Evolutionary conservation across 2,797 vertebrate species (phyloP), one percentile per base, ranked within the genome.

Genomic region (Macrochelys suwanniensis): DNA sequence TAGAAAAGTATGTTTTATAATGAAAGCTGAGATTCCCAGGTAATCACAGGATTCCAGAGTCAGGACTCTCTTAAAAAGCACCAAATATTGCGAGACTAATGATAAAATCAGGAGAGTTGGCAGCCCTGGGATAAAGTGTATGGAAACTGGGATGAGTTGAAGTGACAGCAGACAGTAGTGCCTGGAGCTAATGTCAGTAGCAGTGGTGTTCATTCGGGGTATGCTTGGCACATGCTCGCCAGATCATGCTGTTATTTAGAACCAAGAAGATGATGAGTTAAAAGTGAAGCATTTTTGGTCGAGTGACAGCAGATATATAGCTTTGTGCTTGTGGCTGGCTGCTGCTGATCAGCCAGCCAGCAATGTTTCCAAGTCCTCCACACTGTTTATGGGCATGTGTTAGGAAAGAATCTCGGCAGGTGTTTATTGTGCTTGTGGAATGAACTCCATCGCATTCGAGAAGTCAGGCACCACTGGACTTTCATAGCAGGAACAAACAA

Each of bases 61-160:
- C 6, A 37, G 65, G n/a, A 7, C 21, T 71, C 37, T 71, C 42
- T 23, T 12, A 42, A 37, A 42, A 37, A 71, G 8, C 33, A 25
- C 68, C 21, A 42, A 42, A 11, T 42, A 42, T 42, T 71, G 21
- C 37, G 42, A 71, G 37, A 42, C 16, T 25, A 37, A 71, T 71
- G 21, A 71, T 42, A 71, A 71, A 71, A 11, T 11, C n/a, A 42
- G 68, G 68, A 42, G 37, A 37, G 28, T 23, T 10, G 65, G 19
- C n/a, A 37, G 21, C n/a, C 17, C 65, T 71, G n/a, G 7, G 65
- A 37, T 94, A 74, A 68, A 91, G 80, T 26, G 2, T 57, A 21
- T 17, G 26, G 19, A 53, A 96, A 86, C 31, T 45, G 86, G 76
- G 76, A 90, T 90, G 68, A 90, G 91, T 93, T 71, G 68, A 93